Base-by-base conservation (phyloP, 2,797 vertebrate species). In the Columba guinea region DNA sequence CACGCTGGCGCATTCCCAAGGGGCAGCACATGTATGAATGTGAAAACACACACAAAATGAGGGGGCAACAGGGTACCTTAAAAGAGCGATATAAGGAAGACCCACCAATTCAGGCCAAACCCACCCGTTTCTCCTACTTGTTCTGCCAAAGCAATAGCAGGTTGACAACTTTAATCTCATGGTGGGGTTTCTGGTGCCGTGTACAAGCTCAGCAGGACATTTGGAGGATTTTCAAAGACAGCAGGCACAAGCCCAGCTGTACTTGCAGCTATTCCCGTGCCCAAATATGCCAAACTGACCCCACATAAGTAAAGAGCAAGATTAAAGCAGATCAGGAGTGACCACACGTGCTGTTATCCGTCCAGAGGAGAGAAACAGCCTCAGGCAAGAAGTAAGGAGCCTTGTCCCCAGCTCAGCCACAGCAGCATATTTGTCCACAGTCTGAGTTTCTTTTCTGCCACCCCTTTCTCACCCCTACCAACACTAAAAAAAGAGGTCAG, bases 1-100 rank as follows among this genome's bases (percentile, higher is more conserved):
- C 0, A 1, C 16, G 32, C 73, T 34, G 75, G 37, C 53, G 21
- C 0, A 0, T 4, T 60, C 78, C 75, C 0, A 2, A 73, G 60
- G n/a, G 22, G 24, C 13, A 32, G 74, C 53, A 4, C 46, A 3
- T 5, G 5, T 22, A 20, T 13, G 26, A 53, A 39, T 2, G n/a
- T 49, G 67, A 52, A 56, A 55, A 21, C 10, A 11, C 5, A 7
- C 41, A 18, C 10, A 9, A 5, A 85, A 32, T 0, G 3, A 22
- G n/a, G 32, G 39, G n/a, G 37, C 19, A 41, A 28, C 37, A 30
- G 14, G 9, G 11, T 30, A 27, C 58, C n/a, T 34, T 9, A 11
- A 21, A 75, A 37, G 10, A 49, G 13, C 32, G 46, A 20, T 4
- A 4, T 1, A 18, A 60, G 56, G 48, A 64, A 44, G 13, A 63